Conservation (phyloP, 2,888 invertebrate species). For the Napeogenes inachia region DNA sequence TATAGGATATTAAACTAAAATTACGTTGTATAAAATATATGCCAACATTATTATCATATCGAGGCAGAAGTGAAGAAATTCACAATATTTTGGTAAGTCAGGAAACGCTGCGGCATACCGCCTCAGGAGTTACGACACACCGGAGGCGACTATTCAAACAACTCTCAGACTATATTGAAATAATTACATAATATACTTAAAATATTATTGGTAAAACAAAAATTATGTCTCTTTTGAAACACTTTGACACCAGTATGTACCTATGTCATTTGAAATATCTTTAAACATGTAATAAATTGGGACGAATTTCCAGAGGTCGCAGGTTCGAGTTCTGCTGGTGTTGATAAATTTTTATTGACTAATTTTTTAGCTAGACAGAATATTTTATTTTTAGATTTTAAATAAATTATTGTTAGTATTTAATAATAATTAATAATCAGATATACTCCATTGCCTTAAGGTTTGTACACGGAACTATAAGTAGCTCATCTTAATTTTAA, state of each 20-base stretch:
- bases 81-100: slow-evolving; percentile 26
- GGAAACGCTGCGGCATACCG: slow-evolving; percentile 26
- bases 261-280: no score
- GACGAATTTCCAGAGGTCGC: no score
- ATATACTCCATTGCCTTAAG: background rate
- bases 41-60: background rate
- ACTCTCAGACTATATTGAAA: background rate
- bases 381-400: no score
- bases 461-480: background rate
- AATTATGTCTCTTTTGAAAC: no score
- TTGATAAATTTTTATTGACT: no score
- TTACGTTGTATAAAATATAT: background rate
- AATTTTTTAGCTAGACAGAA: no score
- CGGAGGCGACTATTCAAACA: slow-evolving; percentile 13
- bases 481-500: background rate
- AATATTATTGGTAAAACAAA: no score
- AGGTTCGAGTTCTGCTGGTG: no score
- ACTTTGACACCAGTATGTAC: no score
- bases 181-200: background rate
- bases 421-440: no score
- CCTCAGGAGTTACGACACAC: slow-evolving; percentile 24
- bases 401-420: no score
- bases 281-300: no score
- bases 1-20: background rate
- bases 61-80: slow-evolving; percentile 19